These are phyloP conservation scores for Lepisosteus osseus DNA, from an alignment of 2,113 vertebrate genomes.

Conservation along the genomic window DNA sequence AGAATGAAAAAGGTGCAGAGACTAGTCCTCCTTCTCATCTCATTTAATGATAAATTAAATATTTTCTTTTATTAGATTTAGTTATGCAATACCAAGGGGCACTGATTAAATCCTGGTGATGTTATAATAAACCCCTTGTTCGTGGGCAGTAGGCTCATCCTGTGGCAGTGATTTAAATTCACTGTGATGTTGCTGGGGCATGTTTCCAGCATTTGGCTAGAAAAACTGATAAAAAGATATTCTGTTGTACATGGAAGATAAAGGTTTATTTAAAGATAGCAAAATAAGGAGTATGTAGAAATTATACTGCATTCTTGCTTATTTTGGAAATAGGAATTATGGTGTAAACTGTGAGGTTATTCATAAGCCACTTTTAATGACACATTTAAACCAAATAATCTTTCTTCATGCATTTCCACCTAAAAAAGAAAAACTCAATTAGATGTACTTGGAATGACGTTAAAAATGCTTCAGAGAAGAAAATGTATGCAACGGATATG, in stretches of 20 bases:
- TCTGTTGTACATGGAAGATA: neutral
- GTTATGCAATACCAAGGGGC: neutral
- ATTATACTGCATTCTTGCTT: no score
- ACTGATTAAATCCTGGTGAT: conserved; percentile 11
- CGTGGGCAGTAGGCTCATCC: neutral
- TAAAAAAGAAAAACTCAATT: neutral
- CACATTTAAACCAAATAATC: no score
- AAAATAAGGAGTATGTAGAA: no score
- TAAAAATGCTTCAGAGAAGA: no score
- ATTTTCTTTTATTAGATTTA: neutral
- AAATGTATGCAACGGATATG: no score
- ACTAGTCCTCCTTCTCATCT: no score
- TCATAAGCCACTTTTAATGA: no score
- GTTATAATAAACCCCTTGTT: neutral
- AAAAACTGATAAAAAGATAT: neutral
- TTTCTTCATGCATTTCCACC: neutral
- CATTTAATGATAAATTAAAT: neutral
- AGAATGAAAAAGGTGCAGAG: no score
- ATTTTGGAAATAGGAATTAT: no score
- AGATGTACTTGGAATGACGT: no score
- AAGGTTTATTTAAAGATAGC: neutral
- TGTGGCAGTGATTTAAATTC: neutral
- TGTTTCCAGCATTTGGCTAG: neutral
- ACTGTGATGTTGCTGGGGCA: neutral
- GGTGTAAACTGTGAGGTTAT: no score